Evolutionary conservation across 1,140 invertebrate genomes (phyloP).

Genomic region (Reticulitermes speratus): DNA sequence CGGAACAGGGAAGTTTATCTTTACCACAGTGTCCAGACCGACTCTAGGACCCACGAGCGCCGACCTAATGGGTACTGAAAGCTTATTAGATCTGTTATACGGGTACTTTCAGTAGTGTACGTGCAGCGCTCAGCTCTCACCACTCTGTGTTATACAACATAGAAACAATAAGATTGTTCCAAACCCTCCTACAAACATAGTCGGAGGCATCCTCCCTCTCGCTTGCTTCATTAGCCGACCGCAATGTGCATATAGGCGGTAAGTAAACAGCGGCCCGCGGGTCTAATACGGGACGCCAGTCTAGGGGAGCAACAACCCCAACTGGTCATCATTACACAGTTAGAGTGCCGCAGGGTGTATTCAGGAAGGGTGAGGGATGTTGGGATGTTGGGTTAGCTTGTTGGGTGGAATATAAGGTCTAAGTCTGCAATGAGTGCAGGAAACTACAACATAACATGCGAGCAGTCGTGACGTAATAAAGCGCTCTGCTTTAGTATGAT

Average conservation of each 20-base stretch:
- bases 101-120: no score
- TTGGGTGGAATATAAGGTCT: not conserved
- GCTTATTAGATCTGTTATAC: no score
- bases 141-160: not conserved
- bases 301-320: not conserved
- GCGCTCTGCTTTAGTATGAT: no score
- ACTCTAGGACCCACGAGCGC: no score
- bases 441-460: not conserved
- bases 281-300: not conserved
- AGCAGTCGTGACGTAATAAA: no score
- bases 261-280: constrained; percentile 10
- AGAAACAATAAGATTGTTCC: not conserved
- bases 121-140: not conserved
- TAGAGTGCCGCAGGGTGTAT: not conserved
- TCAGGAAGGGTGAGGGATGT: not conserved
- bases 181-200: not conserved
- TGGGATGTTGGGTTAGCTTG: not conserved
- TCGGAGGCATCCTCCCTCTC: not conserved
- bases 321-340: constrained; percentile 4
- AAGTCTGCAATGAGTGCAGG: not conserved
- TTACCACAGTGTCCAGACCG: no score
- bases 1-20: no score
- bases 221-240: constrained; percentile 13
- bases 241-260: constrained; percentile 2
- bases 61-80: no score